Evolutionary conservation across 2,888 invertebrate species (phyloP).

Genomic region (Xestia sexstrigata): DNA sequence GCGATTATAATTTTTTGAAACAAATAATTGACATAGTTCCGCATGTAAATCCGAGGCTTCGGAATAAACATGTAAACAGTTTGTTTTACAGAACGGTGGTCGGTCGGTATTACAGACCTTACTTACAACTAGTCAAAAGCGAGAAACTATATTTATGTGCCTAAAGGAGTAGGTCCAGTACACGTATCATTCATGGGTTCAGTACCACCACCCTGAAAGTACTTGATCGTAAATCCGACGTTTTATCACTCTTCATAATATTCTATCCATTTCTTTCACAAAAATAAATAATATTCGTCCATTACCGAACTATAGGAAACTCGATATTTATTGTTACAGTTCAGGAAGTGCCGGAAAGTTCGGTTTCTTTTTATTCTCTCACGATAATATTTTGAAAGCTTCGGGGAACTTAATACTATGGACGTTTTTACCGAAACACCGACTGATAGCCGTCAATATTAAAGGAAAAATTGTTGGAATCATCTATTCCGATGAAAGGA

Average conservation of each 20-base stretch:
- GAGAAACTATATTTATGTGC: neutral
- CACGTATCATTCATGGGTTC: neutral
- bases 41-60: too few relatives aligned
- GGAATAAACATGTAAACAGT: too few relatives aligned
- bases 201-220: neutral
- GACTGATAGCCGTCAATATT: neutral
- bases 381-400: slow-evolving; percentile 28
- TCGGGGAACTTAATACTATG: neutral
- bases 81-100: too few relatives aligned
- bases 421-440: neutral
- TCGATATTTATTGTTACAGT: slow-evolving; percentile 27
- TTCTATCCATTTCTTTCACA: neutral
- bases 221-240: neutral
- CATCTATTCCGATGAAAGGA: neutral
- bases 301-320: slow-evolving; percentile 9
- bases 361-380: slow-evolving; percentile 10
- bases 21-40: too few relatives aligned
- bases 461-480: slow-evolving; percentile 2
- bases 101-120: neutral
- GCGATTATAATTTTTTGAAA: too few relatives aligned
- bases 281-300: slow-evolving; percentile 32
- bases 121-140: neutral
- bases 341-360: slow-evolving; percentile 19
- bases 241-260: neutral
- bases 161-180: neutral